Percentiles rank a stretch among this genome's conserved stretches.
Conservation (phyloP, 1,140 invertebrate species). For the Bradynema listronoti region DNA sequence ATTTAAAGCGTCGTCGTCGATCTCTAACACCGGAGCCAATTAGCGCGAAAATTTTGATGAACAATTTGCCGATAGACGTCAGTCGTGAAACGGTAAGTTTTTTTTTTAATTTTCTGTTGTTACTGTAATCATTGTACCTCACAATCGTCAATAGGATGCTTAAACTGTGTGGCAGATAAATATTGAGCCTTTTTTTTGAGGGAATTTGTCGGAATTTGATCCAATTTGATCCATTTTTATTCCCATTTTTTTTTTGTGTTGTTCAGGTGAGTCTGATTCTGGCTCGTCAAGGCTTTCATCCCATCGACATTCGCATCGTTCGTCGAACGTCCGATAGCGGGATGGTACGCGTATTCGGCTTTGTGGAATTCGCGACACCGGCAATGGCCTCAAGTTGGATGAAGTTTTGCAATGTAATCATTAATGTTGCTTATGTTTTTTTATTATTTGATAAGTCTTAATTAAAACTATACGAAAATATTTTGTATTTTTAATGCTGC, state of each 20-base stretch:
- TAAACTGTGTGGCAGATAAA: too few relatives aligned
- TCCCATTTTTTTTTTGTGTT: neutral
- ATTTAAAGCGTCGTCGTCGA: constrained; percentile 28
- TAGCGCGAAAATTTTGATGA: constrained; percentile 33
- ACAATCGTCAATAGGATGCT: too few relatives aligned
- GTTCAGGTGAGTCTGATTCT: constrained; percentile 42
- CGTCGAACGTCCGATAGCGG: constrained; percentile 61
- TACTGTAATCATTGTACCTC: neutral
- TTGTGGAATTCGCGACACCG: constrained; percentile 85
- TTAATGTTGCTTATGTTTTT: too few relatives aligned
- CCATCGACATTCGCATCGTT: constrained; percentile 43
- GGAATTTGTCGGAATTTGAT: too few relatives aligned
- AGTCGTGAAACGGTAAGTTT: constrained; percentile 35
- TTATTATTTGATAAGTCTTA: too few relatives aligned
- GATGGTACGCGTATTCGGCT: constrained; percentile 81
- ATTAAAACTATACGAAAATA: too few relatives aligned
- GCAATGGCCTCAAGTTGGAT: constrained; percentile 82
- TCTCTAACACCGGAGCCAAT: constrained; percentile 12
- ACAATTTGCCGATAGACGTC: constrained; percentile 20
- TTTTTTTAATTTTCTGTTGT: neutral
- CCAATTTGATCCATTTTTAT: too few relatives aligned
- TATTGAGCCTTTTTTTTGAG: too few relatives aligned
- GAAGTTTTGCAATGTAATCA: constrained; percentile 76
- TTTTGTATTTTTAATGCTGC: too few relatives aligned
- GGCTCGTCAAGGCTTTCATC: constrained; percentile 41